Evolutionary conservation across 2,797 vertebrate species (phyloP).

Genomic region (Tapirus indicus): DNA sequence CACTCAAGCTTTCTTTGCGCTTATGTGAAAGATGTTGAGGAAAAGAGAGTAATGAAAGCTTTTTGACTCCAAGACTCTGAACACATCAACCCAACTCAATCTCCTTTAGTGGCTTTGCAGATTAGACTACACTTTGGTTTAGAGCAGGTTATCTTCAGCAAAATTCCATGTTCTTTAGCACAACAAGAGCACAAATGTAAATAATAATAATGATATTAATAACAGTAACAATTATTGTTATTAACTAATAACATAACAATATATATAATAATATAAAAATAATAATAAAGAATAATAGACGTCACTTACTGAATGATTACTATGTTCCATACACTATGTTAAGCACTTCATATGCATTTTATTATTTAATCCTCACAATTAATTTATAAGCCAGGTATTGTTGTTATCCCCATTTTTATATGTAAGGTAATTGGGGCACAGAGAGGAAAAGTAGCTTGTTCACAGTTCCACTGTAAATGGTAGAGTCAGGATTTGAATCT

Average conservation of each 20-base stretch:
- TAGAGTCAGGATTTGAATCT: neutral
- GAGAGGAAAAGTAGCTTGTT: neutral
- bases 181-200: neutral
- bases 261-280: neutral
- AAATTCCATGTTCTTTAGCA: neutral
- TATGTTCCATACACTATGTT: neutral
- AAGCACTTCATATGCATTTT: neutral
- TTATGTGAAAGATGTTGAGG: neutral
- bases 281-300: neutral
- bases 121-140: neutral
- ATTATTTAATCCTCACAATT: slow-evolving; percentile 9
- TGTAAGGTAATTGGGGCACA: neutral
- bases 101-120: neutral
- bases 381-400: neutral
- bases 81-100: neutral
- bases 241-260: neutral
- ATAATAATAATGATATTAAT: neutral
- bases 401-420: neutral
- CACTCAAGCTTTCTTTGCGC: neutral
- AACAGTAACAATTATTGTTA: neutral
- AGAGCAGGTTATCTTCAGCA: neutral
- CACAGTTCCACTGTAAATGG: neutral
- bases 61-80: neutral
- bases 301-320: neutral
- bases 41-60: neutral